Base-by-base conservation (phyloP, 2,113 vertebrate species). In the Crotalus tigris region DNA sequence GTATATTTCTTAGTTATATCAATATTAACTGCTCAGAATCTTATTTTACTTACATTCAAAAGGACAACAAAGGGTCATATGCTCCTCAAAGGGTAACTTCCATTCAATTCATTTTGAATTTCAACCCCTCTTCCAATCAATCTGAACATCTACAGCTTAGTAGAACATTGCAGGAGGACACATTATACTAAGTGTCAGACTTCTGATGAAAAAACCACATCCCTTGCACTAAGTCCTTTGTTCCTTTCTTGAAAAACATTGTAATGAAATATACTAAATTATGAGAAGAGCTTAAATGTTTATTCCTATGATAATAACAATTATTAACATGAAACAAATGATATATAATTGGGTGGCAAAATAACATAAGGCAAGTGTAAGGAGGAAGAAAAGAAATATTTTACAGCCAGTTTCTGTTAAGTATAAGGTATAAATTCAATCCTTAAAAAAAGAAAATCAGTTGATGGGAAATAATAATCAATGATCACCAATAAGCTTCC, bases 1-100 rank as follows among this genome's bases (percentile, higher is more conserved):
- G 93, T 95, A 46, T 93, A 95, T 92, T 87, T 59, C 53, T 93
- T 3, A 19, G 55, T 24, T 69, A 89, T 92, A 93, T 61, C 57
- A 93, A 85, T 91, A 94, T 59, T 85, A 93, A 95, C 92, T 69
- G 44, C 85, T 61, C 19, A 92, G 89, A 51, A 91, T 87, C 54
- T 93, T 29, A 23, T 57, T 39, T 13, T 44, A 44, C 69, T 39
- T 55, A 58, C 15, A 44, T 21, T 55, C 15, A 26, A 75, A 58
- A 85, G 90, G 4, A 86, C 0, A 29, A 5, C 39, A 7, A 49
- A 19, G 44, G n/a, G 19, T 23, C 8, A 8, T 64, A 1, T 12
- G 15, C 39, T 87, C 44, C 49, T n/a, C 85, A 92, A 88, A 39
- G 85, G 5, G 8, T 53, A n/a, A 87, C 11, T 92, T 87, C 44